Conservation (phyloP, 2,888 invertebrate species). For the Eremobia ochroleuca region DNA sequence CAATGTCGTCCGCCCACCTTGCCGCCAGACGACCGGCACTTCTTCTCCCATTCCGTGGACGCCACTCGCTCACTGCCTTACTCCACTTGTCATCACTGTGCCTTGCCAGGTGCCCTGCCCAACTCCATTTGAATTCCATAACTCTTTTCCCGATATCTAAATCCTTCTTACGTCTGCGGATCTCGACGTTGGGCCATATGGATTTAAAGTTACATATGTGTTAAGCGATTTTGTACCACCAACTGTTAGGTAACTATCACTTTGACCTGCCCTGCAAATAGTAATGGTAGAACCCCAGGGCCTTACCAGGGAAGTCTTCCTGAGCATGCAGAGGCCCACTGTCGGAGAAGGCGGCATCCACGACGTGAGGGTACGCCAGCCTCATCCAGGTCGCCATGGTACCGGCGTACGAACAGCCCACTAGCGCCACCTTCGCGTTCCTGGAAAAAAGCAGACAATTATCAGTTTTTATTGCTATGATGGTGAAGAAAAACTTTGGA, state of each 20-base stretch:
- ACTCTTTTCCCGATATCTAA: not conserved
- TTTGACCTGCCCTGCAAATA: not conserved
- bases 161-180: not conserved
- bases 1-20: too few species aligned
- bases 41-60: too few species aligned
- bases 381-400: conserved; percentile 92
- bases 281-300: not conserved
- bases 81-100: too few species aligned
- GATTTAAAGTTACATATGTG: not conserved
- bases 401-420: conserved; percentile 92
- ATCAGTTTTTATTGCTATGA: not conserved
- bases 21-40: too few species aligned
- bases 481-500: not conserved
- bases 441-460: conserved; percentile 63
- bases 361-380: conserved; percentile 91
- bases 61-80: too few species aligned
- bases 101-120: too few species aligned
- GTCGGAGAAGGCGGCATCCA: conserved; percentile 91
- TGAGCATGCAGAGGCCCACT: conserved; percentile 91
- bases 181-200: not conserved
- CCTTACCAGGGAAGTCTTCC: conserved; percentile 90
- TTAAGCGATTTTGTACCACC: not conserved
- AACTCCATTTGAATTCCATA: too few species aligned
- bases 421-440: conserved; percentile 85
- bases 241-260: not conserved